Conservation (phyloP, 2,888 invertebrate genomes). For the Eristalinus sepulchralis region DNA sequence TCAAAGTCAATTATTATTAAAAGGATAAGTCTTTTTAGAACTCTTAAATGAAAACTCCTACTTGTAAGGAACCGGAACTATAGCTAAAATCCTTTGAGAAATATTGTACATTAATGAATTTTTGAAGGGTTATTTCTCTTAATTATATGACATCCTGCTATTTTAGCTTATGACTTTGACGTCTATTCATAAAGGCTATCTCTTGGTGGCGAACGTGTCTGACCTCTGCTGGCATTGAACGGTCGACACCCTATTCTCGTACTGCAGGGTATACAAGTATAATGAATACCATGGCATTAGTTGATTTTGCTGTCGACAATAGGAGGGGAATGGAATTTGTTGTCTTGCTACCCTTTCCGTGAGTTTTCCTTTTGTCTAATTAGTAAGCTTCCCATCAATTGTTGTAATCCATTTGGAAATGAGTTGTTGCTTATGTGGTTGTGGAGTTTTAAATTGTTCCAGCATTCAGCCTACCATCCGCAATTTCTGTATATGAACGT, state of each 20-base stretch:
- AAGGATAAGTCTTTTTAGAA: not conserved
- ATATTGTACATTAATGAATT: constrained; percentile 48
- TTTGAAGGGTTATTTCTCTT: constrained; percentile 65
- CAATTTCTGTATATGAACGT: not conserved
- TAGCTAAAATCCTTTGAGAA: constrained; percentile 36
- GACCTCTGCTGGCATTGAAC: constrained; percentile 17
- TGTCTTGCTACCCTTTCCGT: constrained; percentile 29
- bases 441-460: constrained; percentile 26
- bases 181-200: constrained; percentile 38
- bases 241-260: not conserved
- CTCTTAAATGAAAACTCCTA: constrained; percentile 2
- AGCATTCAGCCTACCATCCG: not conserved
- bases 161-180: constrained; percentile 42
- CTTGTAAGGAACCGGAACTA: constrained; percentile 5
- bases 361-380: constrained; percentile 48
- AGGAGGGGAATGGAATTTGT: constrained; percentile 24
- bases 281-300: constrained; percentile 34
- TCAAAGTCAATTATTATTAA: constrained; percentile 31
- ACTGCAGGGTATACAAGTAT: not conserved
- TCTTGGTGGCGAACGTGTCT: constrained; percentile 21
- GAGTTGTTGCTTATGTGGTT: constrained; percentile 38
- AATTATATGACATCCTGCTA: constrained; percentile 53
- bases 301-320: constrained; percentile 37
- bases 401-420: constrained; percentile 56
- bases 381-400: constrained; percentile 62